Base-by-base conservation (phyloP, 35 echinoderm and acorn worm genomes). In the Eucidaris tribuloides region DNA sequence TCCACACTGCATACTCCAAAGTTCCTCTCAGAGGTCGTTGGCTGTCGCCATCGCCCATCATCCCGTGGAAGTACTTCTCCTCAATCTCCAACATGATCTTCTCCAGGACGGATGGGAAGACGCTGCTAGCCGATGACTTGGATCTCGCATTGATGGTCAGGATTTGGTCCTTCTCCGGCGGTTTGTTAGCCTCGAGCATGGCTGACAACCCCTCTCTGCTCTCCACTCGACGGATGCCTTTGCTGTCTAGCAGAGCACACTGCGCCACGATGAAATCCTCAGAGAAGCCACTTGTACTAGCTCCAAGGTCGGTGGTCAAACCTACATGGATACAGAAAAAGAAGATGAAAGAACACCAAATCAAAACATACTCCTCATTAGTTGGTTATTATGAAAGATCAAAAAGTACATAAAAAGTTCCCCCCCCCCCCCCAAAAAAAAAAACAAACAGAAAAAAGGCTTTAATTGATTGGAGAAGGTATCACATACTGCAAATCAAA, bases 161-260 rank as follows among this genome's bases (percentile, higher is more conserved):
- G 11, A 74, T 74, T 13, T 33, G 38, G 68, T 74, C 68, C 40
- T 42, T 44, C 22, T 74, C 35, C 6, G 68, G 68, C 44, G 68
- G 68, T 32, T 41, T 74, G 68, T 74, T 74, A 40, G 41, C 37
- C 28, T 74, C 41, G 24, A 74, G 36, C 9, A 74, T 27, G 24
- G 38, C 68, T 1, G 11, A 24, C 11, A 74, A 40, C 11, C 44
- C 44, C 1, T 42, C 20, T 5, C 38, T 40, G 13, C 9, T 14
- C 68, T 74, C 68, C 9, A 74, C 34, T 22, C 68, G 36, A 13
- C 68, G 68, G 68, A 74, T 74, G 33, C 68, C 68, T 9, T 74
- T 74, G 68, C 68, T 74, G 40, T 74, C 68, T n/a, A 74, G 68
- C 35, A 74, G 68, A 19, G 35, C 68, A 44, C 68, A 74, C 17